Conservation (phyloP, 2,113 vertebrate species). For the Centrocercus urophasianus region DNA sequence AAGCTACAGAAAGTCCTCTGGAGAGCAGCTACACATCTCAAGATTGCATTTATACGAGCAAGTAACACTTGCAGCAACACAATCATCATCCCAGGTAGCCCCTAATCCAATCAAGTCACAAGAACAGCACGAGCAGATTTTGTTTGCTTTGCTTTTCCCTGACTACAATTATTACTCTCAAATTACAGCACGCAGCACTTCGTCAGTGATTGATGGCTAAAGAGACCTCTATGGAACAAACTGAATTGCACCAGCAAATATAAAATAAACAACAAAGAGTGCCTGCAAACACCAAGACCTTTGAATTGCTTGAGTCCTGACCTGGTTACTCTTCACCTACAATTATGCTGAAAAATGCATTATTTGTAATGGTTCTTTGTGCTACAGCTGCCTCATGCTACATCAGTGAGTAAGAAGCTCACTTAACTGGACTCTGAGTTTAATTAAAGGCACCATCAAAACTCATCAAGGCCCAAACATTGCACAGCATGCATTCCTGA, state of each 20-base stretch:
- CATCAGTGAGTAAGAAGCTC: background rate
- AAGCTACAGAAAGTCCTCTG: background rate
- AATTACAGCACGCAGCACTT: background rate
- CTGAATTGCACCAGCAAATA: background rate
- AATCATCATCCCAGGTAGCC: background rate
- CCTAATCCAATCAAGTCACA: conserved; percentile 4
- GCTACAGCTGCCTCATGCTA: too few species aligned
- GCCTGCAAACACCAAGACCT: background rate
- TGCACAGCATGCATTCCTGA: background rate
- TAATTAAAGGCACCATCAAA: background rate
- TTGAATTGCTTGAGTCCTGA: background rate
- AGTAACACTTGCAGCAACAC: background rate
- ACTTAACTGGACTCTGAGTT: background rate
- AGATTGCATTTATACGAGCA: background rate
- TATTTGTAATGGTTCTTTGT: background rate
- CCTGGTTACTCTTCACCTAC: background rate
- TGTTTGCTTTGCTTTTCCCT: background rate
- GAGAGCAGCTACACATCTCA: background rate
- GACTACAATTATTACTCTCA: background rate
- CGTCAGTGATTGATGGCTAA: background rate
- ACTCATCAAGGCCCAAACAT: background rate
- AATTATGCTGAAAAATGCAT: background rate
- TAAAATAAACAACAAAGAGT: background rate
- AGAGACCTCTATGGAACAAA: background rate
- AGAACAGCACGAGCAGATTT: background rate